These are phyloP conservation scores for Schizopygopsis malacanthus DNA, from an alignment of 2,797 vertebrate species.

Conservation along the genomic window DNA sequence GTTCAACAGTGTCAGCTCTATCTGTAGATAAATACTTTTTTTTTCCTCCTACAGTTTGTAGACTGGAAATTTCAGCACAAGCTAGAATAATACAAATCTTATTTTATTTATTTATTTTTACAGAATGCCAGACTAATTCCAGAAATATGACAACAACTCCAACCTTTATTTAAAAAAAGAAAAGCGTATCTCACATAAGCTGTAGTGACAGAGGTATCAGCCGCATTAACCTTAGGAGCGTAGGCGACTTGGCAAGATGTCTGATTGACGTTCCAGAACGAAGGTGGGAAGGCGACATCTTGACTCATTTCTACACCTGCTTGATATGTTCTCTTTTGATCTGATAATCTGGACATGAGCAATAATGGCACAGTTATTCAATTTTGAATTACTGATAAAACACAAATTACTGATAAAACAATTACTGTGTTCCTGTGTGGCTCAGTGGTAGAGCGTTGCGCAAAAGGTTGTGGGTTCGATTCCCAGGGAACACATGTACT, in stretches of 20 bases:
- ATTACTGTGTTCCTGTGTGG: too few species aligned
- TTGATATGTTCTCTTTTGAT: slow-evolving; percentile 34
- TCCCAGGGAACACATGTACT: too few species aligned
- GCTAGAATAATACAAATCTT: slow-evolving; percentile 19
- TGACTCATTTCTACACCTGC: slow-evolving; percentile 35
- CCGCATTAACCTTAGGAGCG: slow-evolving; percentile 35
- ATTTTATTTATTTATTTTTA: background rate
- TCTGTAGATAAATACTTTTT: slow-evolving; percentile 42
- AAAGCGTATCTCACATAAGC: background rate
- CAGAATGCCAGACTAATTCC: background rate
- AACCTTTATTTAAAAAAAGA: background rate
- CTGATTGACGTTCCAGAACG: background rate
- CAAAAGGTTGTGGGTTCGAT: too few species aligned
- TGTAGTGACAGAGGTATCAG: slow-evolving; percentile 6
- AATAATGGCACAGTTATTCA: background rate
- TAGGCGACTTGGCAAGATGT: slow-evolving; percentile 24
- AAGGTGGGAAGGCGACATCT: slow-evolving; percentile 37
- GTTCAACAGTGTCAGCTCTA: slow-evolving; percentile 52
- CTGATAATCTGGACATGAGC: background rate
- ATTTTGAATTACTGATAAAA: slow-evolving; percentile 62
- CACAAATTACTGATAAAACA: too few species aligned
- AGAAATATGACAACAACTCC: background rate
- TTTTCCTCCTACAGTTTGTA: slow-evolving; percentile 11
- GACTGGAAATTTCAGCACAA: background rate
- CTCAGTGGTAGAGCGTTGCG: too few species aligned